Conservation (phyloP, 2,888 invertebrate genomes). For the Bellardia bayeri region DNA sequence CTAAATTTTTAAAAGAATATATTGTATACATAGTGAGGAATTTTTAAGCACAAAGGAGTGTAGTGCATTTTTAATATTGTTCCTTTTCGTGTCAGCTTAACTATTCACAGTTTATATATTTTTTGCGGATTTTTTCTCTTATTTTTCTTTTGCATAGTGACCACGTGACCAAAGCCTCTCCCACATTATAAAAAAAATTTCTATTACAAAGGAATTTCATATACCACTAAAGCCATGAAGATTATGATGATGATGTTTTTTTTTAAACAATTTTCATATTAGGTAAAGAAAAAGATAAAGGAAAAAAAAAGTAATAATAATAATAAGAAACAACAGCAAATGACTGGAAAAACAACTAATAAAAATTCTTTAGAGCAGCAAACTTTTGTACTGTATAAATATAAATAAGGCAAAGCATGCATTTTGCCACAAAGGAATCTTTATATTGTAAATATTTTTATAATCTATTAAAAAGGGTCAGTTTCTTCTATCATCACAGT, state of each 20-base stretch:
- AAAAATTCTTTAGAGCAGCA: slow-evolving; percentile 39
- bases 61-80: slow-evolving; percentile 5
- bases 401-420: slow-evolving; percentile 39
- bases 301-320: not conserved
- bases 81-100: not conserved
- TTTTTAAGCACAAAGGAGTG: slow-evolving; percentile 2
- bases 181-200: slow-evolving; percentile 45
- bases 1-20: slow-evolving; percentile 8
- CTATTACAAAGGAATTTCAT: slow-evolving; percentile 48
- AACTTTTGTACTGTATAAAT: slow-evolving; percentile 45
- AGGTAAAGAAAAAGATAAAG: not conserved
- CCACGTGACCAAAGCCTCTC: slow-evolving; percentile 56
- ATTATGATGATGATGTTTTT: slow-evolving; percentile 10
- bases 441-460: slow-evolving; percentile 64
- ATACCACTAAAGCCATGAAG: not conserved
- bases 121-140: not conserved
- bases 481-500: slow-evolving; percentile 6
- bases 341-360: slow-evolving; percentile 55
- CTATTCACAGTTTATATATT: slow-evolving; percentile 23
- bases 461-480: slow-evolving; percentile 45
- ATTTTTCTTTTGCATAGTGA: slow-evolving; percentile 22
- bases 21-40: not conserved
- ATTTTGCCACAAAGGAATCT: slow-evolving; percentile 52
- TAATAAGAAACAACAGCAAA: slow-evolving; percentile 49
- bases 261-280: slow-evolving; percentile 52